Evolutionary conservation across 2,888 invertebrate species (phyloP), one percentile per base, ranked within the genome.

Genomic region (Drosophila nigricruria): DNA sequence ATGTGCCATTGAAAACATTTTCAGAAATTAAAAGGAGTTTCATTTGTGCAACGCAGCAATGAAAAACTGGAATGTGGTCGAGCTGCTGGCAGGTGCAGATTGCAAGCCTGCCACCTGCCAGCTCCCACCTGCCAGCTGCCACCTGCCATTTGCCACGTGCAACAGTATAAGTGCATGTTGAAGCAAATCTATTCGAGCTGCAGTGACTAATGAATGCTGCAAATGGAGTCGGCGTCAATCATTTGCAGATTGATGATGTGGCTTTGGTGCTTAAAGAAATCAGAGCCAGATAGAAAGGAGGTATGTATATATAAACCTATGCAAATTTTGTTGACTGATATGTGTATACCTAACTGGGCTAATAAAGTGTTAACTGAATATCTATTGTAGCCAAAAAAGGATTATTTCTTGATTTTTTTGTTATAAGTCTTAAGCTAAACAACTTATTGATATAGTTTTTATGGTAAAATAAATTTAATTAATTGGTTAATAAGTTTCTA

Each of bases 11-110:
- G 85, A 65, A 65, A 86, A 59, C 70, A 76, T 66, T 83, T 83
- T 88, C 70, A 78, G 78, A 86, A 83, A 83, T 83, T 83, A 84
- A 83, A 84, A 88, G 71, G 81, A 83, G 81, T 77, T 77, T 80
- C 50, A 34, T 57, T 73, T 40, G 62, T 23, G 54, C 73, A 59
- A 53, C 57, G 63, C 73, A 71, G 43, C 47, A 63, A 58, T 54
- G 59, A 70, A 54, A 53, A 40, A 42, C 61, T 60, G 42, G 66
- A 81, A 83, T 75, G 71, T 69, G 87, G 58, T 70, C 65, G 30
- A 49, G 49, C 49, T 30, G 30, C 18, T 27, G 30, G 27, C 75
- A 36, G 60, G 32, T 57, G 45, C 42, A 25, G 18, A 5, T 47
- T 64, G 62, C 25, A 25, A 59, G 14, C 40, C 50, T 30, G 23